phyloP scores from a whole-genome alignment of 1,140 invertebrate genomes.

The Drosophila suzukii region DNA sequence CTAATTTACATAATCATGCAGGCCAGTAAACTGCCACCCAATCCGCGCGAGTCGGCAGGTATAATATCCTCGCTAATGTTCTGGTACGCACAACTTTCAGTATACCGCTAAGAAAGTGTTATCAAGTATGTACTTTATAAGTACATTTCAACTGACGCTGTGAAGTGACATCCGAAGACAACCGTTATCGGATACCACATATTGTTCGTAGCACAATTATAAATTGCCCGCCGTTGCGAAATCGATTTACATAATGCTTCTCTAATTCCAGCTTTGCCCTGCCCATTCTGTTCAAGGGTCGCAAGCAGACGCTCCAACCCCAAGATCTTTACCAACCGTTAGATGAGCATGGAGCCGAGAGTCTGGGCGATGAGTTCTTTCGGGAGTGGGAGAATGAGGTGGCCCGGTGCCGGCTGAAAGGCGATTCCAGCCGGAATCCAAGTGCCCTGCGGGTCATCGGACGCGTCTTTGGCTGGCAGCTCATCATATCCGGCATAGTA shows the following conservation, averaged over 20 bases:
- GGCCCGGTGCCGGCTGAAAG: conserved; percentile 28
- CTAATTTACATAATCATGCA: conserved; percentile 44
- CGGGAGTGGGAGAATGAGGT: conserved; percentile 58
- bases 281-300: conserved; percentile 85
- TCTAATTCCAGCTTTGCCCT: conserved; percentile 84
- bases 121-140: not conserved
- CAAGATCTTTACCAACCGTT: conserved; percentile 86
- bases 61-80: conserved; percentile 67
- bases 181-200: conserved; percentile 34
- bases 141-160: conserved; percentile 12
- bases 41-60: conserved; percentile 68
- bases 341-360: conserved; percentile 85
- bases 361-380: conserved; percentile 59
- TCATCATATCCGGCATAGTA: conserved; percentile 52
- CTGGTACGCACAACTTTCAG: conserved; percentile 50
- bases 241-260: conserved; percentile 22
- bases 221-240: conserved; percentile 6
- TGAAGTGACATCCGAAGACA: conserved; percentile 35
- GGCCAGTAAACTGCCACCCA: conserved; percentile 55
- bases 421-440: conserved; percentile 25
- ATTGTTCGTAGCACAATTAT: conserved; percentile 41
- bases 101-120: conserved; percentile 7
- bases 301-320: conserved; percentile 85
- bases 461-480: conserved; percentile 64
- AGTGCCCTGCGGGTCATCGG: conserved; percentile 54